A percentile compares a stretch with the other conserved stretches of the same genome.
Evolutionary conservation across 2,888 invertebrate species (phyloP).

Genomic region (Epistrophe grossulariae): DNA sequence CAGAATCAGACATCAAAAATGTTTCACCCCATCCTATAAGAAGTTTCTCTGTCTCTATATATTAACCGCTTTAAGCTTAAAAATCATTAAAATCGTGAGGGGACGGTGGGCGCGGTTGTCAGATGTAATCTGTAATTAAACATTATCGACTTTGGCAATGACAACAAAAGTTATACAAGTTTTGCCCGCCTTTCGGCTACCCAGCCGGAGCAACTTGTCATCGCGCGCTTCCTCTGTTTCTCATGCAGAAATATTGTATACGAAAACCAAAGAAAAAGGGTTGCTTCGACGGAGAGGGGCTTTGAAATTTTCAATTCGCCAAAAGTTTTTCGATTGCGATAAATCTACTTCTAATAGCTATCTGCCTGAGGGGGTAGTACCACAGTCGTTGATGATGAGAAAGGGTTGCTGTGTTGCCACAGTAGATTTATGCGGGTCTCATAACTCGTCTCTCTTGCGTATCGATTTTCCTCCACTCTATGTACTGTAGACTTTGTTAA

Average conservation of each 20-base stretch:
- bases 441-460: conserved; percentile 49
- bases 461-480: conserved; percentile 28
- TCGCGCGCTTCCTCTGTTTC: conserved; percentile 54
- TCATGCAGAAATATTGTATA: conserved; percentile 11
- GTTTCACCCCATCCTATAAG: not conserved
- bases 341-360: conserved; percentile 76
- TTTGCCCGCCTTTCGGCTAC: conserved; percentile 37
- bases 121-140: conserved; percentile 79
- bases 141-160: conserved; percentile 80
- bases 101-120: conserved; percentile 55
- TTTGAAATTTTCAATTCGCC: conserved; percentile 74
- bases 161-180: conserved; percentile 77
- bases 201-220: conserved; percentile 66
- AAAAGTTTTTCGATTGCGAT: conserved; percentile 76
- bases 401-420: conserved; percentile 40
- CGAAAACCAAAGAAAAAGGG: conserved; percentile 23
- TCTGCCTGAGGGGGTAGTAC: conserved; percentile 51
- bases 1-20: conserved; percentile 74
- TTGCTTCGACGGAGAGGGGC: not conserved
- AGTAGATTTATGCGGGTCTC: conserved; percentile 71
- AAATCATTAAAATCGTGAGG: conserved; percentile 71
- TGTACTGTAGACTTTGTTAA: conserved; percentile 16
- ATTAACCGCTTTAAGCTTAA: conserved; percentile 63
- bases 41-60: conserved; percentile 11
- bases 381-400: conserved; percentile 23